Evolutionary conservation across 2,113 vertebrate genomes (phyloP), one percentile per base, ranked within the genome.

Genomic region (Xenopus borealis): DNA sequence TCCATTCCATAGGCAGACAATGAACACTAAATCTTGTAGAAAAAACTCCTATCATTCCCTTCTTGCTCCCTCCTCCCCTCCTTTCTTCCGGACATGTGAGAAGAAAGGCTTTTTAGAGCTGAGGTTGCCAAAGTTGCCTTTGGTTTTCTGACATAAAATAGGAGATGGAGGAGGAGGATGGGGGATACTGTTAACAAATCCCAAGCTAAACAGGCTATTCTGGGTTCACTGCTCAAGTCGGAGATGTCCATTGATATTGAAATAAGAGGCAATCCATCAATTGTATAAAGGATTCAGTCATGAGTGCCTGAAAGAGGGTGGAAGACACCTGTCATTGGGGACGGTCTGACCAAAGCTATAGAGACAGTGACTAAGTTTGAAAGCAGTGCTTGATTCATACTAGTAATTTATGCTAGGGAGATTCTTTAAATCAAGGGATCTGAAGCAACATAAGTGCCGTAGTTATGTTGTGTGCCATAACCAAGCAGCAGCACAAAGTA

Each of bases 211-310:
- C 84, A 88, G 84, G 81, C 81, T 17, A 72, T 79, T 70, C 0
- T 44, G 3, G 4, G 68, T 79, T 71, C 12, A 5, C 47, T 47
- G 18, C 58, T 63, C 18, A 55, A 69, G 73, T 50, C 58, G 46
- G 59, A 81, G 75, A 72, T 69, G 66, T 72, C 78, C 86, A 90
- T 94, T 93, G 91, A 92, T 90, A 93, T 92, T 93, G 89, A 93
- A 94, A 91, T 90, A 81, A 84, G 83, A 83, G 10, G 79, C 88
- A 84, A 93, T 92, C 88, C 83, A 92, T 94, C 90, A 88, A n/a
- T 75, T 78, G 61, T 12, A 79, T 83, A 85, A 83, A 85, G 87
- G 82, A 81, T 80, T 85, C 79, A 87, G 90, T 92, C 82, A 89
- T 9, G 59, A 80, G 53, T 27, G 78, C 81, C 91, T 89, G 88